Evolutionary conservation across 2,797 vertebrate species (phyloP).

Genomic region (Etheostoma perlongum): DNA sequence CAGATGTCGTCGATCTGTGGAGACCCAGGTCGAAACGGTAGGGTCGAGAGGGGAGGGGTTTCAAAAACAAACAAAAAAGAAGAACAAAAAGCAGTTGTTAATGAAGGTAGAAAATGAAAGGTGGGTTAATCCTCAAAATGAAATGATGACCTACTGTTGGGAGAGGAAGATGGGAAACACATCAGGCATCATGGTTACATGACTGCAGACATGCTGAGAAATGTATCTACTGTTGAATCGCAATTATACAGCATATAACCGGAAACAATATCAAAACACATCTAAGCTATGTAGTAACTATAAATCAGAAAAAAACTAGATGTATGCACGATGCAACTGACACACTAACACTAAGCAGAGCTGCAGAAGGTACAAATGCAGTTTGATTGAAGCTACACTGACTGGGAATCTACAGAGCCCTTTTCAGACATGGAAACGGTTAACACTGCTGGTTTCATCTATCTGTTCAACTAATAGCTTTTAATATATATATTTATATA

Average conservation of each 20-base stretch:
- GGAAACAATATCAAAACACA: not conserved
- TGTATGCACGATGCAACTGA: conserved; percentile 29
- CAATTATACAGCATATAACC: not conserved
- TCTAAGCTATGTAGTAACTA: not conserved
- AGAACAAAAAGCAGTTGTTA: conserved; percentile 65
- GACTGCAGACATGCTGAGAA: conserved; percentile 45
- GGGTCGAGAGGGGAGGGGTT: conserved; percentile 27
- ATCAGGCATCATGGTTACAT: conserved; percentile 39
- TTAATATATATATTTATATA: too few species aligned
- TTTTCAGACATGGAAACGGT: conserved; percentile 63
- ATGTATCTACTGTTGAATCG: not conserved
- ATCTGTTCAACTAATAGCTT: not conserved
- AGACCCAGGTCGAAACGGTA: conserved; percentile 54
- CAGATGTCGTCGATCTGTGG: conserved; percentile 81
- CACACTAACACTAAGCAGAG: conserved; percentile 19
- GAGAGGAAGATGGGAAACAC: conserved; percentile 32
- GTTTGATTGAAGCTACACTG: conserved; percentile 27
- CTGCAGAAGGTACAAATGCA: conserved; percentile 3
- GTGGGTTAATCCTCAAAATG: conserved; percentile 2
- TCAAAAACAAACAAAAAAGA: conserved; percentile 39
- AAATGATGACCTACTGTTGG: conserved; percentile 33
- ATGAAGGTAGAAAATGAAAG: conserved; percentile 38
- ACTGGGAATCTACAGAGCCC: conserved; percentile 25
- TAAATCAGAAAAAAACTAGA: not conserved
- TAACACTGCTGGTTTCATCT: not conserved